Percentiles rank a stretch among this genome's conserved stretches.
Conservation (phyloP, 1,140 invertebrate species). For the Sitophilus oryzae region DNA sequence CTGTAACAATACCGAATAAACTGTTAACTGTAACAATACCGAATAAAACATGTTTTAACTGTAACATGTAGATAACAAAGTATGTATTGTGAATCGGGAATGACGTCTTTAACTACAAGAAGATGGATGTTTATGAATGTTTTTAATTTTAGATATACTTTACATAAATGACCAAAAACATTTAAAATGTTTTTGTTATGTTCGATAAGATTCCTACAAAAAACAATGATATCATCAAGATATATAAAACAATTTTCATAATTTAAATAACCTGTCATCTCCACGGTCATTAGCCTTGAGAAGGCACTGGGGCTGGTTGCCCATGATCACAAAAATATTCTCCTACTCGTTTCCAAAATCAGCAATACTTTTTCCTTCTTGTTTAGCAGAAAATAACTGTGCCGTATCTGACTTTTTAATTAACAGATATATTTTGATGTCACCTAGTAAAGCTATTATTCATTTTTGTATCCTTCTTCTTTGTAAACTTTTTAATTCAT, state of each 20-base stretch:
- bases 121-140: too few species aligned
- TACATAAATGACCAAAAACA: too few species aligned
- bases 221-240: conserved; percentile 45
- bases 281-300: conserved; percentile 27
- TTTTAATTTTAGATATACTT: conserved; percentile 45
- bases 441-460: conserved; percentile 15
- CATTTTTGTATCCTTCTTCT: too few species aligned
- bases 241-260: conserved; percentile 27
- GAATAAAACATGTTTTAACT: too few species aligned
- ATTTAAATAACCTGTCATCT: conserved; percentile 29
- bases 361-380: conserved; percentile 19
- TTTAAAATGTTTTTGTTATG: conserved; percentile 37
- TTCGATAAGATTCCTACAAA: conserved; percentile 34
- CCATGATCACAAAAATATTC: conserved; percentile 18
- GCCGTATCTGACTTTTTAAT: conserved; percentile 19
- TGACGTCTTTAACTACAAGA: too few species aligned
- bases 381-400: conserved; percentile 15
- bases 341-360: conserved; percentile 20
- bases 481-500: too few species aligned
- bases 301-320: conserved; percentile 31
- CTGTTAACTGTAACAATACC: too few species aligned
- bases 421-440: conserved; percentile 18
- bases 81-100: too few species aligned
- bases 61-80: too few species aligned
- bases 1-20: too few species aligned